Evolutionary conservation across 1,140 invertebrate species (phyloP).

Genomic region (Drosophila serrata): DNA sequence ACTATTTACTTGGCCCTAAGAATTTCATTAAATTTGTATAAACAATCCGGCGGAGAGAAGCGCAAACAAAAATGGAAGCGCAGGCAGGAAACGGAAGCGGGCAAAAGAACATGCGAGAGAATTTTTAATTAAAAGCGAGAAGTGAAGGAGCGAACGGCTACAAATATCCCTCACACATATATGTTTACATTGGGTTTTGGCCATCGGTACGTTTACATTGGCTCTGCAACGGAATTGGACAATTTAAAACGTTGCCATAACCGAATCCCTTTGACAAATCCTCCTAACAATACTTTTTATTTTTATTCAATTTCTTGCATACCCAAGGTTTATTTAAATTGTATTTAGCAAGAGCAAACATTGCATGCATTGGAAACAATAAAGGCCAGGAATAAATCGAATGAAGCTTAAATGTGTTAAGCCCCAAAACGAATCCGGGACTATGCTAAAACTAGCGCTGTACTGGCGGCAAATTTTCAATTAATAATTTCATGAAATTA

Average conservation of each 20-base stretch:
- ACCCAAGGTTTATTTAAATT: slow-evolving; percentile 3
- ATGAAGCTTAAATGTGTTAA: neutral
- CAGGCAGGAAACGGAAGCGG: slow-evolving; percentile 20
- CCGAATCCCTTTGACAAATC: slow-evolving; percentile 25
- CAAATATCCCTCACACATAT: slow-evolving; percentile 13
- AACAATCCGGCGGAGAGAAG: slow-evolving; percentile 28
- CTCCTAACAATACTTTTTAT: neutral
- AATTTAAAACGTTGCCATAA: slow-evolving; percentile 48
- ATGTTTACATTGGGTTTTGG: slow-evolving; percentile 40
- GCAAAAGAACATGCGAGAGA: slow-evolving; percentile 36
- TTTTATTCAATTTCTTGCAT: slow-evolving; percentile 20
- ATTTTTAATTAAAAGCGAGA: slow-evolving; percentile 73
- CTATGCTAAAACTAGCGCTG: too few relatives aligned
- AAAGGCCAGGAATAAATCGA: slow-evolving; percentile 3
- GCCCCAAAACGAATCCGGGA: neutral
- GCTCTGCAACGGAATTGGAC: slow-evolving; percentile 56
- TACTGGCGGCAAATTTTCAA: slow-evolving; percentile 35
- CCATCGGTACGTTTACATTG: slow-evolving; percentile 53
- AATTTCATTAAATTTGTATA: slow-evolving; percentile 63
- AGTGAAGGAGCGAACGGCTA: slow-evolving; percentile 2
- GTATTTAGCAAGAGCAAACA: slow-evolving; percentile 15
- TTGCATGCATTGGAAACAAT: neutral
- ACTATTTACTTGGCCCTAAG: slow-evolving; percentile 53
- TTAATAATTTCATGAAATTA: slow-evolving; percentile 31
- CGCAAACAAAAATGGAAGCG: slow-evolving; percentile 36